Base-by-base conservation (phyloP, 2,113 vertebrate genomes). In the Elaphurus davidianus region DNA sequence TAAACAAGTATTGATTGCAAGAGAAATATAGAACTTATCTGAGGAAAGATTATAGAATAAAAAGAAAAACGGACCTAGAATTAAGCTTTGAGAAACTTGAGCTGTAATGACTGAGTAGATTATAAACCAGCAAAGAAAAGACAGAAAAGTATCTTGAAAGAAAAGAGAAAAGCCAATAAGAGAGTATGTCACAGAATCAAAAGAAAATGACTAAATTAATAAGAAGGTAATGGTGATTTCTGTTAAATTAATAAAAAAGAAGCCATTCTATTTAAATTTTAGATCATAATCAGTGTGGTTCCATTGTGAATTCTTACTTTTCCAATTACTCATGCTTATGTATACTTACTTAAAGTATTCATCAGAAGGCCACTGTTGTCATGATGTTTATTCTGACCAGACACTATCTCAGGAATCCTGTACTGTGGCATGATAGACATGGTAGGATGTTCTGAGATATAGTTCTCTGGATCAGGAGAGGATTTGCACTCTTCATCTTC, bases 281-380 rank as follows among this genome's bases (percentile, higher is more conserved):
- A 96, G 79, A 82, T 78, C 47, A 71, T 57, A 78, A 83, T 85
- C 78, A 78, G 55, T 27, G 60, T 33, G 55, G 28, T 21, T 62
- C 13, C 19, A 76, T 40, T 57, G n/a, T 43, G 25, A 83, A 89
- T 94, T 94, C 43, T 83, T 91, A 87, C 28, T 96, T 97, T 97
- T 96, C 57, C 27, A 59, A 52, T 97, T 97, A 98, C 89, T 96
- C 95, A 90, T 78, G 87, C 92, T 91, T 97, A 96, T 28, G 55
- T 98, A 89, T 98, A 99, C 99, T 99, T 98, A 99, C 99, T 99
- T 98, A 99, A 99, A 47, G 99, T 99, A 99, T 99, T 99, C 98
- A 99, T 99, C 98, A 99, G 98, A 97, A 99, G 99, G 90, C 98
- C 99, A 85, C 98, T 98, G 62, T 98, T 98, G 96, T 99, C 99